Conservation (phyloP, 1,140 invertebrate species). For the Lamellibrachia luymesi region DNA sequence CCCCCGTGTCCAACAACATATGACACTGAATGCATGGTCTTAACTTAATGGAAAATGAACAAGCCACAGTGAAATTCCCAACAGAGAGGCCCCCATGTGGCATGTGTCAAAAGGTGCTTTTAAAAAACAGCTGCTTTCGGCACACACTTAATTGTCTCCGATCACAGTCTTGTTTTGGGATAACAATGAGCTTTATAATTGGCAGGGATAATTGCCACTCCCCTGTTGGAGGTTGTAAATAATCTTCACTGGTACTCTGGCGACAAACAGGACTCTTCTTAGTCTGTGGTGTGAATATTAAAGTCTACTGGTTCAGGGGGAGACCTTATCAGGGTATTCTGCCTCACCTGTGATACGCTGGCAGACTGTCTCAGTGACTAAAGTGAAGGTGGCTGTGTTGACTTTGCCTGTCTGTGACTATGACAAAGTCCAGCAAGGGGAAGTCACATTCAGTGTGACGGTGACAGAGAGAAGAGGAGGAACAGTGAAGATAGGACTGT, state of each 20-base stretch:
- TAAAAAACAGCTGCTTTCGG: background rate
- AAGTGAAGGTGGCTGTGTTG: background rate
- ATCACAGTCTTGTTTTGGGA: background rate
- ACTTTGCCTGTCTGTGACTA: background rate
- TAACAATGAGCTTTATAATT: background rate
- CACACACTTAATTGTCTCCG: background rate
- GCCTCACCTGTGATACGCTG: background rate
- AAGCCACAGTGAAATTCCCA: background rate
- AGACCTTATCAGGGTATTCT: background rate
- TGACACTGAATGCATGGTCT: background rate
- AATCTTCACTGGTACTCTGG: background rate
- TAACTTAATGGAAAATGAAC: background rate
- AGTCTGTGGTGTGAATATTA: background rate
- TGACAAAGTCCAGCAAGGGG: background rate
- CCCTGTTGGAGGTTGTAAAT: background rate
- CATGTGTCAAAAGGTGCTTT: constrained; percentile 4
- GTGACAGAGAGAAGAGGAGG: background rate
- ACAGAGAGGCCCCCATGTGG: background rate
- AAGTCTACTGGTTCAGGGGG: background rate
- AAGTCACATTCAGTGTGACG: background rate
- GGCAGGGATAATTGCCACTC: background rate
- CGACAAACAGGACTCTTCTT: background rate
- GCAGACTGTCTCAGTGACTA: background rate
- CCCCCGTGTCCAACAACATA: background rate
- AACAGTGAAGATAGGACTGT: background rate